These are phyloP conservation scores for Hipposideros larvatus DNA, from an alignment of 2,797 vertebrate species.

Conservation along the genomic window DNA sequence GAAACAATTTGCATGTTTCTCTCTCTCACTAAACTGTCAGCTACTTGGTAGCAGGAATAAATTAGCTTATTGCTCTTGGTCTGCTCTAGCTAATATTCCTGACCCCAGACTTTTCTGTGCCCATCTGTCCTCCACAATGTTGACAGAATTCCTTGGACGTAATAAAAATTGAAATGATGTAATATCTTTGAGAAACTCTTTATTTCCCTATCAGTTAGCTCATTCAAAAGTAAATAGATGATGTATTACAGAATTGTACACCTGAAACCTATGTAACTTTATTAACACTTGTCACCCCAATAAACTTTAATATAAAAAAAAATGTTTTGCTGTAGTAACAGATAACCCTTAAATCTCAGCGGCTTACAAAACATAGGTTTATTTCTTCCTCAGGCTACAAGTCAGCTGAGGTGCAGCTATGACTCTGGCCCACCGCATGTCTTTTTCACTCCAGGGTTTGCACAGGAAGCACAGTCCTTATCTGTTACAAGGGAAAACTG, in stretches of 20 bases:
- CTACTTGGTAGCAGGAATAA: not conserved
- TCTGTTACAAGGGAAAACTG: not conserved
- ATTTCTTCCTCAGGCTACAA: not conserved
- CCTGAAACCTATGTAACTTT: too few relatives aligned
- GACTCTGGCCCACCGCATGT: not conserved
- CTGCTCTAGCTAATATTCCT: not conserved
- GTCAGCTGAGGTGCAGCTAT: not conserved
- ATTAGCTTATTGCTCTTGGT: not conserved
- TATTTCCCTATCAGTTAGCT: not conserved
- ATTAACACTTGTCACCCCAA: too few relatives aligned
- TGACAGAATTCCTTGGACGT: not conserved
- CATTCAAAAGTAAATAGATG: not conserved
- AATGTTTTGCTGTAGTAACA: not conserved
- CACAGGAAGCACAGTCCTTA: not conserved
- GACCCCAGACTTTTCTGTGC: not conserved
- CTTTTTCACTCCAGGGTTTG: not conserved
- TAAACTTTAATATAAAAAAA: too few relatives aligned
- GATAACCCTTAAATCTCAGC: not conserved
- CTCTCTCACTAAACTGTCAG: not conserved
- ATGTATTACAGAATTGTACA: too few relatives aligned
- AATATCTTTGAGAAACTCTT: not conserved
- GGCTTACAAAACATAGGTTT: not conserved
- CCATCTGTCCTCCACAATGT: not conserved
- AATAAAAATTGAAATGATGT: slow-evolving; percentile 24
- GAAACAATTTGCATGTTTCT: not conserved